These are phyloP conservation scores for Syngnathus floridae DNA, from an alignment of 2,113 vertebrate species.

Conservation along the genomic window DNA sequence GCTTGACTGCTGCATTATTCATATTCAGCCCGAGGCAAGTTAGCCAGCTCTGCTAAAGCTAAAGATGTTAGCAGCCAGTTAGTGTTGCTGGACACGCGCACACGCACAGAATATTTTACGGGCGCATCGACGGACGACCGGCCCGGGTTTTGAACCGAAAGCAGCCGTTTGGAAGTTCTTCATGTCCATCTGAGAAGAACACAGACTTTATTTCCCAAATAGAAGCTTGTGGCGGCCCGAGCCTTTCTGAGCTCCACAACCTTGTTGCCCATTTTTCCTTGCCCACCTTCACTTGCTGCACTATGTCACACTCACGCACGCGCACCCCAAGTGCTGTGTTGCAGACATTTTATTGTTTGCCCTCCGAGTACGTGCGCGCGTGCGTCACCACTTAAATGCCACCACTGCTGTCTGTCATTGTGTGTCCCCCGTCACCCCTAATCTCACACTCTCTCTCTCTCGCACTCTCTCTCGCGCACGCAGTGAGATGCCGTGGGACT, in stretches of 20 bases:
- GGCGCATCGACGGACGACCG: too few species aligned
- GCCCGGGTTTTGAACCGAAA: too few species aligned
- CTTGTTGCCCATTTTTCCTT: background rate
- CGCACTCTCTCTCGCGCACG: constrained; percentile 37
- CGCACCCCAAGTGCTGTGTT: background rate
- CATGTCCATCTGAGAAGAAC: too few species aligned
- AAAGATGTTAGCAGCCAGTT: constrained; percentile 84
- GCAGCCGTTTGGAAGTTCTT: too few species aligned
- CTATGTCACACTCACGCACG: too few species aligned
- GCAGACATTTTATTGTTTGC: constrained; percentile 18
- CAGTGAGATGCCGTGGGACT: constrained; percentile 34
- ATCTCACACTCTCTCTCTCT: constrained; percentile 55
- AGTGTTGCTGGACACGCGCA: constrained; percentile 71
- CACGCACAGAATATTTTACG: constrained; percentile 12
- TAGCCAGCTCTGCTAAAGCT: constrained; percentile 84
- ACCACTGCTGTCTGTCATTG: constrained; percentile 45
- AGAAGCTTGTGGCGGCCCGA: too few species aligned
- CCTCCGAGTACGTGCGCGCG: constrained; percentile 20
- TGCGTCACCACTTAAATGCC: constrained; percentile 77
- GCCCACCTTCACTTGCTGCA: background rate
- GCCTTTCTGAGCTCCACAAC: too few species aligned
- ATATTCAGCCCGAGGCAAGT: constrained; percentile 82
- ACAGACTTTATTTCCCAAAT: too few species aligned
- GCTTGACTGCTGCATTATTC: constrained; percentile 75
- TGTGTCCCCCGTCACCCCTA: constrained; percentile 72